Percentiles rank a stretch among this genome's conserved stretches.
phyloP scores from a whole-genome alignment of 2,113 vertebrate genomes.

The Sinosuthora webbiana region DNA sequence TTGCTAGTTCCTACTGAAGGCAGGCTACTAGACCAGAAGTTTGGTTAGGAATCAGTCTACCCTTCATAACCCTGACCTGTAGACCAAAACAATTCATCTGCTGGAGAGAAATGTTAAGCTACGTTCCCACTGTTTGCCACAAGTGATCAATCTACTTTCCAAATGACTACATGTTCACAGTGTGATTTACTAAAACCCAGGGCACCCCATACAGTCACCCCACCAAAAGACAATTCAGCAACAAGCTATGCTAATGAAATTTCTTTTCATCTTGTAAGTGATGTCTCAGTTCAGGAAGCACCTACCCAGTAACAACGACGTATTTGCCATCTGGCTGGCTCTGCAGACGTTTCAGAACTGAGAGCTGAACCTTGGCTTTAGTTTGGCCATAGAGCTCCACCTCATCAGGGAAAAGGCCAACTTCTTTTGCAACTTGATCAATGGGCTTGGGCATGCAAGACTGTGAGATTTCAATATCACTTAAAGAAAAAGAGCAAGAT shows the following conservation, averaged over 20 bases:
- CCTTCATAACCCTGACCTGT: neutral
- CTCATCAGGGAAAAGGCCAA: slow-evolving; percentile 88
- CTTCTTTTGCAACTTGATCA: slow-evolving; percentile 80
- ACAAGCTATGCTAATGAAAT: neutral
- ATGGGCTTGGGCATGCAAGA: slow-evolving; percentile 87
- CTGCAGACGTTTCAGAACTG: slow-evolving; percentile 81
- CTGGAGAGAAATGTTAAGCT: neutral
- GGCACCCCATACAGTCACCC: neutral
- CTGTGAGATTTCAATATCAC: slow-evolving; percentile 92
- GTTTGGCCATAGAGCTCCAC: slow-evolving; percentile 91
- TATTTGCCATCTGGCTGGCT: slow-evolving; percentile 91
- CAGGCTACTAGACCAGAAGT: neutral
- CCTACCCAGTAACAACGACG: slow-evolving; percentile 93
- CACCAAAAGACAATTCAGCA: neutral
- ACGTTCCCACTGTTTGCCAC: neutral
- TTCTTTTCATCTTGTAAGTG: neutral
- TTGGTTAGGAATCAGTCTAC: neutral
- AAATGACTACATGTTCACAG: neutral
- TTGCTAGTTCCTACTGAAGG: neutral
- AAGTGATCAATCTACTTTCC: neutral
- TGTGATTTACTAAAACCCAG: neutral
- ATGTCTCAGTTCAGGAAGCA: neutral
- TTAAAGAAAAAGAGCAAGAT: slow-evolving; percentile 56
- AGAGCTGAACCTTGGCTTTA: slow-evolving; percentile 92
- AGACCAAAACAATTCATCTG: neutral